Evolutionary conservation across 1,140 invertebrate genomes (phyloP).

Genomic region (Orius laevigatus): DNA sequence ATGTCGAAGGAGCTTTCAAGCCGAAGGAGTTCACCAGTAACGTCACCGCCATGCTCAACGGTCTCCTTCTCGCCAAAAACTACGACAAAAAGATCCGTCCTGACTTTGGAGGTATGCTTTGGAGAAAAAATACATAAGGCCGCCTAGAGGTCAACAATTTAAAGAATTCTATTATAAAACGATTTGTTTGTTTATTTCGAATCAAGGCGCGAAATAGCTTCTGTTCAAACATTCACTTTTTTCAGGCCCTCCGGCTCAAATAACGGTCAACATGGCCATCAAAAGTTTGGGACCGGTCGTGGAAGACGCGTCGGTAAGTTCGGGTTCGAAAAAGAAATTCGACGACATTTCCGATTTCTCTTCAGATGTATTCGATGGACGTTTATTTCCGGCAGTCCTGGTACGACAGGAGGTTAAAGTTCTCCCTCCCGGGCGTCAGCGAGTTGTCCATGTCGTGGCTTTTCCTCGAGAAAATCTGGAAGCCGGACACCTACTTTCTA

Average conservation of each 20-base stretch:
- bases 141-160: background rate
- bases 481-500: conserved; percentile 45
- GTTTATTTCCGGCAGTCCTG: conserved; percentile 45
- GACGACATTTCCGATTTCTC: background rate
- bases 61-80: conserved; percentile 29
- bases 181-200: background rate
- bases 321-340: background rate
- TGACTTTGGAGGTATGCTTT: conserved; percentile 31
- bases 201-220: too few relatives aligned
- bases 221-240: background rate
- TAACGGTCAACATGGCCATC: conserved; percentile 33
- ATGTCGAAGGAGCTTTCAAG: too few relatives aligned
- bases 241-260: conserved; percentile 29
- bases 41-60: conserved; percentile 32
- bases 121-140: background rate
- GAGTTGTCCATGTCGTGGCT: conserved; percentile 35
- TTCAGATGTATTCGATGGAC: conserved; percentile 41
- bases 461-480: conserved; percentile 37
- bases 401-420: conserved; percentile 35
- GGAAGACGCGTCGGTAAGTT: conserved; percentile 34
- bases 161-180: background rate
- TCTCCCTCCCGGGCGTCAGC: conserved; percentile 26
- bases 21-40: conserved; percentile 20
- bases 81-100: conserved; percentile 37
- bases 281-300: conserved; percentile 36